Base-by-base conservation (phyloP, 1,140 invertebrate genomes). In the Heliothis virescens region DNA sequence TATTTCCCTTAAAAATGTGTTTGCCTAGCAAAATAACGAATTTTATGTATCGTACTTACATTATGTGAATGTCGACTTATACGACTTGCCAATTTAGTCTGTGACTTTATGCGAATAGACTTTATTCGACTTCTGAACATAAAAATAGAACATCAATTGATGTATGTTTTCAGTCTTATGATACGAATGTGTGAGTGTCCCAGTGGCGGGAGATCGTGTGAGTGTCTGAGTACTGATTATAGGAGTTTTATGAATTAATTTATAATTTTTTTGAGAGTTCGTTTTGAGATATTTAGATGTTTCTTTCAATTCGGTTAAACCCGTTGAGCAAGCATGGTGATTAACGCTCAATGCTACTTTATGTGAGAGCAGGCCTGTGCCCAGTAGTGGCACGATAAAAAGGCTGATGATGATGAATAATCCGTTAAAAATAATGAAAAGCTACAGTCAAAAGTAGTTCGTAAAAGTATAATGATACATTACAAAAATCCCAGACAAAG, bases 211-310 rank as follows among this genome's bases (percentile, higher is more conserved):
- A 71, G n/a, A 16, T 80, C 75, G 65, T 29, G 5, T 34, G 67
- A 21, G 5, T 41, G 50, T 15, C 18, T 57, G 52, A 41, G 29
- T 9, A 48, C 10, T 53, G 34, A 12, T 9, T 16, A 50, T 57
- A 12, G 34, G 29, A 55, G 52, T 50, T 72, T 55, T 72, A 72
- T 72, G 50, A 72, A 72, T 72, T 72, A 72, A 72, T 72, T 72
- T 72, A 72, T 72, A 72, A 57, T 72, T 53, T 69, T n/a, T 34
- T 41, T 4, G 16, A 57, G 15, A 26, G 2, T 72, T 41, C 52
- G 69, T 57, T 57, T 72, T 57, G 69, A 72, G 52, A 57, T 18
- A 57, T 34, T 72, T 3, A 41, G 52, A 72, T 52, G 15, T 52
- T 9, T n/a, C n/a, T n/a, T n/a, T n/a, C n/a, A n/a, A n/a, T n/a